phyloP scores from a whole-genome alignment of 2,888 invertebrate species.

The Philonicus albiceps region DNA sequence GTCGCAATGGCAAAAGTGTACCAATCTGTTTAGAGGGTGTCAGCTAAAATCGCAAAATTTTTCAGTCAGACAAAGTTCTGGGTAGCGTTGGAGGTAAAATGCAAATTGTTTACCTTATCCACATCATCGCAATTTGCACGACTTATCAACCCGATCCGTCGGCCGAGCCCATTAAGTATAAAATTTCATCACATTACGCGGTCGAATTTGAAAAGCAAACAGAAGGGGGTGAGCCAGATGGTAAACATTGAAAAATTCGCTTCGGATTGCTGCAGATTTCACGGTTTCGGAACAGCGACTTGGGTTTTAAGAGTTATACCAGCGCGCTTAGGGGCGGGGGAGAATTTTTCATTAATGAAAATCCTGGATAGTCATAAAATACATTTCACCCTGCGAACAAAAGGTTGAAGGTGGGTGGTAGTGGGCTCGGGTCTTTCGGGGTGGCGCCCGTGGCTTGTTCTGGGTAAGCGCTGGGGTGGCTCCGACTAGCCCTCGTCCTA shows the following conservation, averaged over 20 bases:
- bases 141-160: background rate
- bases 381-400: constrained; percentile 22
- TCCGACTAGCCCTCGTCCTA: background rate
- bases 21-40: background rate
- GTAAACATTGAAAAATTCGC: constrained; percentile 20
- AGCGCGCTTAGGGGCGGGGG: background rate
- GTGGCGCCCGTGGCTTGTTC: constrained; percentile 21
- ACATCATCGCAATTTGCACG: background rate
- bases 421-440: background rate
- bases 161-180: background rate
- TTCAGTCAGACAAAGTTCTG: background rate
- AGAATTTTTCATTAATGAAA: constrained; percentile 42
- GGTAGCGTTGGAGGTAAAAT: background rate
- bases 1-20: background rate
- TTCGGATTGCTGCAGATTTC: constrained; percentile 6
- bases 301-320: background rate
- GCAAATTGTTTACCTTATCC: background rate
- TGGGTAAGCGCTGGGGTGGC: background rate
- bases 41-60: background rate
- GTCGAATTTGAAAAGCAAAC: constrained; percentile 15
- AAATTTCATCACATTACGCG: constrained; percentile 29
- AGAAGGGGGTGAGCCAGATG: constrained; percentile 19
- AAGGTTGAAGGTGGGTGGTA: background rate
- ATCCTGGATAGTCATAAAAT: constrained; percentile 43
- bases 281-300: background rate